Base-by-base conservation (phyloP, 1,140 invertebrate species). In the Tetragonula clypearis region DNA sequence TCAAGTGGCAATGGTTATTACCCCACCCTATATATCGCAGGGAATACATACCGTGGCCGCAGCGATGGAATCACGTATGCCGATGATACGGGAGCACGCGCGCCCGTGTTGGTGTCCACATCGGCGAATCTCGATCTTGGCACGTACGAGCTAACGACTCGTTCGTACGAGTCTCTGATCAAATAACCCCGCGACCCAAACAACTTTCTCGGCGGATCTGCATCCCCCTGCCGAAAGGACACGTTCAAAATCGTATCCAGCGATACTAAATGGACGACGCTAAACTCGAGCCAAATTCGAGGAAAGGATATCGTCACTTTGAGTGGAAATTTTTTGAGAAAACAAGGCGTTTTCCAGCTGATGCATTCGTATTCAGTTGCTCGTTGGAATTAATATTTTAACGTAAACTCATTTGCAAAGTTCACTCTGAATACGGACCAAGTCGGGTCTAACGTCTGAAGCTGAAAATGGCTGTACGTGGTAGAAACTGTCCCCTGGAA, bases 101-200 rank as follows among this genome's bases (percentile, higher is more conserved):
- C 58, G 21, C 53, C 23, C 19, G 71, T 85, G 71, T 85, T 85
- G 84, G 79, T 80, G 79, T 80, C 79, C 71, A 75, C 62, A 81
- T 79, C 55, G 79, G 21, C 60, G 76, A 88, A 86, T 79, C 68
- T 49, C 84, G 84, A 89, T 89, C 87, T 79, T 74, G 62, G 80
- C 89, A 90, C 89, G 89, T 90, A 90, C 79, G 65, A 58, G 82
- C 79, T 90, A 90, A 90, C 89, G 88, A 90, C 86, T 88, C 88
- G 89, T 82, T 77, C 77, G 87, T 89, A 87, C 78, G 78, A 86
- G 83, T 80, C 82, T 90, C 89, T 88, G 89, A 90, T 90, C 86
- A 90, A 90, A 90, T 82, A 90, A 86, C 72, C 78, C 72, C 78
- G 72, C 79, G 74, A 88, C 75, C 66, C 76, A 80, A 82, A 85